A percentile compares a stretch with the other conserved stretches of the same genome.
Evolutionary conservation across 2,113 vertebrate genomes (phyloP).

Genomic region (Erinaceus europaeus): DNA sequence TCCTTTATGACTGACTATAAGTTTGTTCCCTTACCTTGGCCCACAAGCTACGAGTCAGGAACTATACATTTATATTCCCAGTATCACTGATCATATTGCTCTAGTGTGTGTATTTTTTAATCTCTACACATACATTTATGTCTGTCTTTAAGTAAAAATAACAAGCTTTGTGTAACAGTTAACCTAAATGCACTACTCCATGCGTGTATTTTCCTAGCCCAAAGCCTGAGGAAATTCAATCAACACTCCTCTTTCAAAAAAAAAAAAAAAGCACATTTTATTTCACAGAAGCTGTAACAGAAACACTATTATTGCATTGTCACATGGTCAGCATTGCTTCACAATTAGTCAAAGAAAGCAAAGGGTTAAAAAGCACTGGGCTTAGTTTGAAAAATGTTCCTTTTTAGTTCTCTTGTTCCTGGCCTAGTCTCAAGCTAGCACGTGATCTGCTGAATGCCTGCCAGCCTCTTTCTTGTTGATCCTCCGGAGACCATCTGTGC

Average conservation of each 20-base stretch:
- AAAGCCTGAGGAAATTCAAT: background rate
- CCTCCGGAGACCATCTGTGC: conserved; percentile 99
- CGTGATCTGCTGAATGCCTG: conserved; percentile 90
- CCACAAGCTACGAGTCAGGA: background rate
- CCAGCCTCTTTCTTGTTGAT: conserved; percentile 98
- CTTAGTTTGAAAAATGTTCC: conserved; percentile 87
- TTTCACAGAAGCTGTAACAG: background rate
- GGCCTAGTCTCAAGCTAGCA: conserved; percentile 84
- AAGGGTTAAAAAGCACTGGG: conserved; percentile 85
- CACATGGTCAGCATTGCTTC: conserved; percentile 49
- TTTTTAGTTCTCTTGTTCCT: conserved; percentile 82
- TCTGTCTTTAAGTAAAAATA: background rate
- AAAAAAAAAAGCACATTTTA: background rate
- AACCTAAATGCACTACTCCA: background rate
- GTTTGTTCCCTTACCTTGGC: background rate
- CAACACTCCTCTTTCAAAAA: background rate
- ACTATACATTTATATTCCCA: background rate
- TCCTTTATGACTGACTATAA: background rate
- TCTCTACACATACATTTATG: background rate
- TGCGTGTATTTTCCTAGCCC: background rate
- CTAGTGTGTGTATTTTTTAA: background rate
- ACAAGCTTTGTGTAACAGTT: conserved; percentile 21
- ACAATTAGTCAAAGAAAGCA: conserved; percentile 73
- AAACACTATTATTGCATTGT: background rate
- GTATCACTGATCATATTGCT: background rate